Conservation (phyloP, 2,113 vertebrate species). For the Rhegmatorhina hoffmannsi region DNA sequence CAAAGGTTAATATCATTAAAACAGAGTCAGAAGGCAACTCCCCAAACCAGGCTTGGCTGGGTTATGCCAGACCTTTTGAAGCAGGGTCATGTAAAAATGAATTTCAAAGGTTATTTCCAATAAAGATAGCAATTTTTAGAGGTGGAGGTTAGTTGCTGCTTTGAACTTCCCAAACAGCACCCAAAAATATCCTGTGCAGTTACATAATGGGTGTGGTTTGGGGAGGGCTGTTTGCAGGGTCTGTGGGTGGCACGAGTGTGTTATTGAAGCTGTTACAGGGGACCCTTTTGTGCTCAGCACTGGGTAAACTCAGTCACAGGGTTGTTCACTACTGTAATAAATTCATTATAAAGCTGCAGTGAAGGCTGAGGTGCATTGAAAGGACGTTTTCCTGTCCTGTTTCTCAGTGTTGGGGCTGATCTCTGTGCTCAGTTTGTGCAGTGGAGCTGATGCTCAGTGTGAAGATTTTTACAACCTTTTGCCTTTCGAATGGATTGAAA, state of each 20-base stretch:
- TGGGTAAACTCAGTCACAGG: background rate
- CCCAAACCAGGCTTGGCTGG: background rate
- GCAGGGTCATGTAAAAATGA: background rate
- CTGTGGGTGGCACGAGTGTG: slow-evolving; percentile 36
- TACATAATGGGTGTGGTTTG: slow-evolving; percentile 39
- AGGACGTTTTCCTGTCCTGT: background rate
- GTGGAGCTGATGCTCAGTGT: background rate
- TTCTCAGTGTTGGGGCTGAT: background rate
- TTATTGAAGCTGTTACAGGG: slow-evolving; percentile 36
- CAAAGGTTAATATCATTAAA: background rate
- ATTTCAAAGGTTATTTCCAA: slow-evolving; percentile 28
- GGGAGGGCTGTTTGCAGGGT: slow-evolving; percentile 19
- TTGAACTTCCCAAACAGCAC: slow-evolving; percentile 19
- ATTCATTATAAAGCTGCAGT: background rate
- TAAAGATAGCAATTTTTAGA: background rate
- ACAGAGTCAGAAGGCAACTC: background rate
- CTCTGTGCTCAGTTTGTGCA: background rate
- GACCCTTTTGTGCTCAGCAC: slow-evolving; percentile 27
- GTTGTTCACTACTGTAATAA: slow-evolving; percentile 24
- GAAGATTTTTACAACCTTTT: background rate
- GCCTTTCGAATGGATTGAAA: background rate
- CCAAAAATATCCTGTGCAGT: slow-evolving; percentile 3
- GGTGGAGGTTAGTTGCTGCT: slow-evolving; percentile 5
- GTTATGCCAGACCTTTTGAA: background rate
- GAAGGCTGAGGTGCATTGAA: background rate